These are phyloP conservation scores for Oxycera nigricornis DNA, from an alignment of 2,888 invertebrate genomes.

Conservation along the genomic window DNA sequence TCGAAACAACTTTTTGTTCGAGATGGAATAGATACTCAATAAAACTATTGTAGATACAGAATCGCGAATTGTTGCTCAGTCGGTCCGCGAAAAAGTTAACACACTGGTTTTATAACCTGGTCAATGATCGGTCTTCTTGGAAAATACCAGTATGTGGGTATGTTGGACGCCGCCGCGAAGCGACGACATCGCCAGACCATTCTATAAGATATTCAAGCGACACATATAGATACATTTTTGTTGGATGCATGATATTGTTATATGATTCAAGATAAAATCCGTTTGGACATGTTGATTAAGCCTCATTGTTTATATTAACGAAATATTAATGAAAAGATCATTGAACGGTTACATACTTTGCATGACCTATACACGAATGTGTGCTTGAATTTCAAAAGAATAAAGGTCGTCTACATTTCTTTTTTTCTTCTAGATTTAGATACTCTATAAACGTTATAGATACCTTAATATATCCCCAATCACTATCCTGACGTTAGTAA, in stretches of 20 bases:
- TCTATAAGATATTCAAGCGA: constrained; percentile 1
- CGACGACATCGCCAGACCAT: constrained; percentile 20
- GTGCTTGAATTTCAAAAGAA: too few relatives aligned
- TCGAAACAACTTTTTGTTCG: neutral
- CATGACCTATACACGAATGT: too few relatives aligned
- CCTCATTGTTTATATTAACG: too few relatives aligned
- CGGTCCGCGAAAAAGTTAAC: constrained; percentile 40
- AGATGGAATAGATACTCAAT: neutral
- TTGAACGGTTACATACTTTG: too few relatives aligned
- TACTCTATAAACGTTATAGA: too few relatives aligned
- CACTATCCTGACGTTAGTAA: too few relatives aligned
- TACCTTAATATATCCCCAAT: too few relatives aligned
- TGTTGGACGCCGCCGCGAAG: constrained; percentile 31
- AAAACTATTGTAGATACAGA: constrained; percentile 28
- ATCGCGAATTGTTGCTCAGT: constrained; percentile 41
- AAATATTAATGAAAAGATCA: too few relatives aligned
- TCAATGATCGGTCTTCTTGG: constrained; percentile 46
- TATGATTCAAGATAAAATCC: constrained; percentile 2
- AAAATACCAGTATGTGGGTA: constrained; percentile 43
- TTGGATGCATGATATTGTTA: constrained; percentile 11
- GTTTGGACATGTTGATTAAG: neutral
- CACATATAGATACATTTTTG: constrained; percentile 15
- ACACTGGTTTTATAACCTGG: constrained; percentile 47
- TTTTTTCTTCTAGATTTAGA: too few relatives aligned
- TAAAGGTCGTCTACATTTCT: too few relatives aligned